Base-by-base conservation (phyloP, 2,113 vertebrate genomes). In the Misgurnus mizolepis region DNA sequence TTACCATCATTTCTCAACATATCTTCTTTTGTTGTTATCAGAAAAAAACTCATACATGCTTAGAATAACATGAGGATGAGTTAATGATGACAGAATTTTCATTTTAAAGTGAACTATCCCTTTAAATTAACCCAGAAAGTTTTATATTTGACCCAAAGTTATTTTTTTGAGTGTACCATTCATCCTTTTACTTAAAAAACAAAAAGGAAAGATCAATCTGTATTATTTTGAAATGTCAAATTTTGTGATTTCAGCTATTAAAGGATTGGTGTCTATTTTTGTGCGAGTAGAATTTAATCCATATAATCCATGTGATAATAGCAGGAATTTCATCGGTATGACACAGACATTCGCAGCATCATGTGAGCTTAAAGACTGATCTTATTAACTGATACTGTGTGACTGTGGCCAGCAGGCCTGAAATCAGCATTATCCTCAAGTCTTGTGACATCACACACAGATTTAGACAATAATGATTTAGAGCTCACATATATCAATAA, bases 361-460 rank as follows among this genome's bases (percentile, higher is more conserved):
- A 78, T 72, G 60, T 77, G 68, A 72, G 81, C 18, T 18, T 7
- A 75, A 17, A 65, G 39, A 69, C 71, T 67, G 7, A 64, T 53
- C 39, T 69, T 22, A 78, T 82, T 58, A 71, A 78, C 58, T 78
- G 50, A 65, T 22, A 22, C 22, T 70, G 56, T 17, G 47, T 53
- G 61, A 67, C 76, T 70, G 22, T 70, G 41, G 64, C 49, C n/a
- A 78, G 71, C 9, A 58, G 5, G 70, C n/a, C 27, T 65, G 5
- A 47, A 62, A 66, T 64, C 49, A 43, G 50, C 43, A 34, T 47
- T 67, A 55, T 67, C 62, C 62, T n/a, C 15, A 5, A 12, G 43
- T 7, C 43, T 49, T 55, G 61, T 61, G n/a, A 45, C n/a, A n/a
- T 75, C 40, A 75, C 39, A 56, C 7, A 53, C 14, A 18, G 15